A percentile compares a stretch with the other conserved stretches of the same genome.
Evolutionary conservation across 2,888 invertebrate species (phyloP).

Genomic region (Zygogramma bicolorata): DNA sequence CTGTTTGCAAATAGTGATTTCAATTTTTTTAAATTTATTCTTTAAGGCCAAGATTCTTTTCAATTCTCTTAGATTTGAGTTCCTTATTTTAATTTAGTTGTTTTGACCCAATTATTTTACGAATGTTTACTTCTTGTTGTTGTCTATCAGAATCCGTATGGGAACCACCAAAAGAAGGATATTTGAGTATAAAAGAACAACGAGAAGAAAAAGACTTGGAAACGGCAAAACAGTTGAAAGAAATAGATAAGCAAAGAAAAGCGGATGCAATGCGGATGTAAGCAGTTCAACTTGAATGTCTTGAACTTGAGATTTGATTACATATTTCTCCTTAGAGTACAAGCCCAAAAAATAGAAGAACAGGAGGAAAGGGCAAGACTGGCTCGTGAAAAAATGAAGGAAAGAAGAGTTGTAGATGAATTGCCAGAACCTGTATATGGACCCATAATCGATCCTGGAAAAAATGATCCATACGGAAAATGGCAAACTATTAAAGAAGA

Average conservation of each 20-base stretch:
- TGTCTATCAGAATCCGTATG: conserved; percentile 77
- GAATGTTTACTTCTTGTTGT: not conserved
- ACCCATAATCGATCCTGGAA: conserved; percentile 73
- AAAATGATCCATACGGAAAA: conserved; percentile 79
- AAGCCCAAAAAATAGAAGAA: conserved; percentile 65
- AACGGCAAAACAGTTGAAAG: conserved; percentile 65
- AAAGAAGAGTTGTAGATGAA: conserved; percentile 59
- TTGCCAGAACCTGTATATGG: conserved; percentile 63
- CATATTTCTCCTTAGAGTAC: conserved; percentile 42
- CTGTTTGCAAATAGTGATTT: too few relatives aligned
- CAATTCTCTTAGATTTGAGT: too few relatives aligned
- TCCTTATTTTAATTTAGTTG: too few relatives aligned
- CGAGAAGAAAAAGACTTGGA: conserved; percentile 69
- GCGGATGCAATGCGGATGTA: conserved; percentile 47
- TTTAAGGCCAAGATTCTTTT: too few relatives aligned
- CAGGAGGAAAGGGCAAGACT: conserved; percentile 69
- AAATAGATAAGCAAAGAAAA: conserved; percentile 56
- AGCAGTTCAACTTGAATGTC: conserved; percentile 8
- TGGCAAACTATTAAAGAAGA: conserved; percentile 78
- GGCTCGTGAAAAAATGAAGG: conserved; percentile 67
- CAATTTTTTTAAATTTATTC: too few relatives aligned
- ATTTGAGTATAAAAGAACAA: conserved; percentile 76
- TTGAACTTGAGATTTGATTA: too few relatives aligned
- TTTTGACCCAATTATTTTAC: too few relatives aligned
- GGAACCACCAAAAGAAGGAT: conserved; percentile 82